A percentile compares a stretch with the other conserved stretches of the same genome.
Evolutionary conservation across 1,140 invertebrate species (phyloP).

Genomic region (Polypedilum vanderplanki): DNA sequence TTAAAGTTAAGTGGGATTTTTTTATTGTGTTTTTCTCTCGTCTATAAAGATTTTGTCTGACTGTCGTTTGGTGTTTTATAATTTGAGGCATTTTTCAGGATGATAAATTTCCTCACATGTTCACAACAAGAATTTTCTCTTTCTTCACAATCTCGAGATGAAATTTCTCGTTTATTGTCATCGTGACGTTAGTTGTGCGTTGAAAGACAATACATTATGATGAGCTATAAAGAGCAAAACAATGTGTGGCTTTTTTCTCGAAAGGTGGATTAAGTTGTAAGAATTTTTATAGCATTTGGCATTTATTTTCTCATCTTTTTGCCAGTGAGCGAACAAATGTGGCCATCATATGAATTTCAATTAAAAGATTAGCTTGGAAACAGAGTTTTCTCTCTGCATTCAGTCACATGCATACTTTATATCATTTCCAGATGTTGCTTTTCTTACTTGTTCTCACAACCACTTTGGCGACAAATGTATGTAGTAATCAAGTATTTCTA

Average conservation of each 20-base stretch:
- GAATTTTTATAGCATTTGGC: conserved; percentile 7
- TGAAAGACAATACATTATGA: conserved; percentile 18
- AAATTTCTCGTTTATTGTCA: not conserved
- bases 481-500: not conserved
- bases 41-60: not conserved
- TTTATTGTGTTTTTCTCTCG: not conserved
- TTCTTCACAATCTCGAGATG: not conserved
- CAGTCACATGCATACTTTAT: not conserved
- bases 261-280: conserved; percentile 8
- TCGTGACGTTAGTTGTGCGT: not conserved
- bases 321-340: not conserved
- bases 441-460: not conserved
- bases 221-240: not conserved
- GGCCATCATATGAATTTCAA: not conserved
- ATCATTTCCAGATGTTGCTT: not conserved
- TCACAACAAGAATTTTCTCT: not conserved
- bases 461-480: not conserved
- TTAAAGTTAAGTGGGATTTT: conserved; percentile 7
- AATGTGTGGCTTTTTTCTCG: not conserved
- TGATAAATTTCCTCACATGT: conserved; percentile 18
- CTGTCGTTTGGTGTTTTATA: not conserved
- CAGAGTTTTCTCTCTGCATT: not conserved
- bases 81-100: conserved; percentile 18
- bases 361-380: not conserved
- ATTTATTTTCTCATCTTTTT: not conserved